These are phyloP conservation scores for Euplexia lucipara DNA, from an alignment of 2,888 invertebrate genomes.

Conservation along the genomic window DNA sequence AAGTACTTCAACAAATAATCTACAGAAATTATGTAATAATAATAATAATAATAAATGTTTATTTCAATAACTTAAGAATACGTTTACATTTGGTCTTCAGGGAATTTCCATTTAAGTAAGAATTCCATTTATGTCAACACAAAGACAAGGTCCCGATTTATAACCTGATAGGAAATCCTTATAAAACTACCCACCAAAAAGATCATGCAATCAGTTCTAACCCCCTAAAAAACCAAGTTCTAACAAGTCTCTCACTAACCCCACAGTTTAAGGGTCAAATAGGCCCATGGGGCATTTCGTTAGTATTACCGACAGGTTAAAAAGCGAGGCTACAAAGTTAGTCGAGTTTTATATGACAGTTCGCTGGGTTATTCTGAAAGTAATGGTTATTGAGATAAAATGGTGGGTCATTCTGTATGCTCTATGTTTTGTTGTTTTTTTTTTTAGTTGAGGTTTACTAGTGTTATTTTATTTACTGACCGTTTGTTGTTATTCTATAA, in stretches of 20 bases:
- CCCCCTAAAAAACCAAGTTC: slow-evolving; percentile 30
- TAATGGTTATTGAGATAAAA: slow-evolving; percentile 50
- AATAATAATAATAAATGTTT: too few species aligned
- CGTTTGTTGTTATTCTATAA: neutral
- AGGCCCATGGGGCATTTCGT: slow-evolving; percentile 51
- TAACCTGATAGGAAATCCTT: neutral
- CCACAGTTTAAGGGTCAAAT: slow-evolving; percentile 58
- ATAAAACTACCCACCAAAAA: slow-evolving; percentile 15
- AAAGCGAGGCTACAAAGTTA: slow-evolving; percentile 52
- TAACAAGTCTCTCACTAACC: slow-evolving; percentile 45
- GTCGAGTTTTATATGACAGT: slow-evolving; percentile 58
- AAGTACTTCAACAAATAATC: too few species aligned
- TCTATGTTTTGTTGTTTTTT: slow-evolving; percentile 5
- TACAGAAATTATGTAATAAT: too few species aligned
- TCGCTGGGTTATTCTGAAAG: slow-evolving; percentile 49
- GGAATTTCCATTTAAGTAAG: too few species aligned
- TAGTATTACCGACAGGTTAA: slow-evolving; percentile 57
- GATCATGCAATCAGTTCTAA: neutral
- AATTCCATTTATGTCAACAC: too few species aligned
- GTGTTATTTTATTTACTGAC: slow-evolving; percentile 14
- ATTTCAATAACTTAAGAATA: too few species aligned
- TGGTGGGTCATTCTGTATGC: slow-evolving; percentile 8
- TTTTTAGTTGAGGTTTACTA: slow-evolving; percentile 15
- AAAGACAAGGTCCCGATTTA: too few species aligned
- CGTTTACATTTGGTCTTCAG: too few species aligned